Base-by-base conservation (phyloP, 2,888 invertebrate genomes). In the Scaptomyza caliginosa region DNA sequence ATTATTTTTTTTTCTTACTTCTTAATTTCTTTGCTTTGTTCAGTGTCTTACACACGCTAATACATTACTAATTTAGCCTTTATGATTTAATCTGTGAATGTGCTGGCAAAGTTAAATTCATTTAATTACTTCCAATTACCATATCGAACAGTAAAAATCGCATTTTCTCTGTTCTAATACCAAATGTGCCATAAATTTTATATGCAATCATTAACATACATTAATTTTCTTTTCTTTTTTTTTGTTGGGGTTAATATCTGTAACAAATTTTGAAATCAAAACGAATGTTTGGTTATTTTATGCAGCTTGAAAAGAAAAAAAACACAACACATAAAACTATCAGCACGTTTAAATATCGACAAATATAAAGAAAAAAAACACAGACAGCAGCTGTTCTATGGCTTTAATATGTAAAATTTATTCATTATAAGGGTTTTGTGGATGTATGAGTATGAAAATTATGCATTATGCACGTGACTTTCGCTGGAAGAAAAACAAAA, bases 381-480 rank as follows among this genome's bases (percentile, higher is more conserved):
- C n/a, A n/a, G 30, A 39, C n/a, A 21, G 48, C 63, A 48, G 49
- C 63, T 55, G 17, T 34, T 30, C n/a, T 36, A 16, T 26, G 42
- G 39, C 23, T 50, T 36, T 26, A 26, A 43, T 23, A 10, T 45
- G 13, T 30, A 13, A 13, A n/a, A 30, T n/a, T 30, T 30, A 30
- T n/a, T 30, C n/a, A 30, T 3, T 11, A 11, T 28, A 6, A 1
- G 3, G 28, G 30, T n/a, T 10, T 5, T n/a, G 30, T 3, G 24
- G 0, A 8, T 6, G 32, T 11, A 1, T 23, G 17, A 23, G 49
- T 7, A 38, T 36, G 63, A 72, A 52, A 81, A 56, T 85, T 86
- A 81, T 86, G 87, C 82, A 68, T 52, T 50, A 57, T 58, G 85
- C 87, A 81, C 87, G 81, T 81, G 87, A 81, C 86, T 84, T 63